phyloP scores from a whole-genome alignment of 2,888 invertebrate species.

The Lochmaea crataegi region DNA sequence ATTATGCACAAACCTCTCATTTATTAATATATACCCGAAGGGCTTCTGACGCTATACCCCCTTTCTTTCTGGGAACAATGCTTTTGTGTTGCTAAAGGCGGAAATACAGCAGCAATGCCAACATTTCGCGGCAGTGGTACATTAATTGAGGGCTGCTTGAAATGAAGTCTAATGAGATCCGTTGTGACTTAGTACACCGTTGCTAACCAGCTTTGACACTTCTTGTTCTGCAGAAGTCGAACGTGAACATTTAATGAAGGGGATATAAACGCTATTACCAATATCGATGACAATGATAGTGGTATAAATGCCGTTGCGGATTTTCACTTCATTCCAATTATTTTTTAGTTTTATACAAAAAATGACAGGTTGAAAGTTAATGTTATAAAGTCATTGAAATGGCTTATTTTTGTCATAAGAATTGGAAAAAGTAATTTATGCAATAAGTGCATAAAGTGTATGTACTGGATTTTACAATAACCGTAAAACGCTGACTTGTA shows the following conservation, averaged over 20 bases:
- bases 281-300: neutral
- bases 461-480: no score
- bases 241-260: constrained; percentile 62
- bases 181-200: constrained; percentile 19
- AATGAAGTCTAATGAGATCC: constrained; percentile 59
- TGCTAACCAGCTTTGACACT: constrained; percentile 38
- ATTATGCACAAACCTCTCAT: constrained; percentile 12
- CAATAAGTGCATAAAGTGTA: no score
- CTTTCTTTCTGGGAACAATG: constrained; percentile 14
- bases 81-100: constrained; percentile 10
- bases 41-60: neutral
- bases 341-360: neutral
- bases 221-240: constrained; percentile 58
- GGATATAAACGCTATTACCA: constrained; percentile 40
- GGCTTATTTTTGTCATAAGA: no score
- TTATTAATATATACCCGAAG: constrained; percentile 12
- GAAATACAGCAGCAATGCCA: constrained; percentile 22
- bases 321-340: neutral
- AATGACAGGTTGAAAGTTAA: no score
- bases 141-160: constrained; percentile 59
- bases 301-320: neutral
- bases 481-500: no score
- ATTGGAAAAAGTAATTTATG: no score
- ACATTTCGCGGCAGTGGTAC: constrained; percentile 39
- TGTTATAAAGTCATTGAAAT: no score